Base-by-base conservation (phyloP, 1,140 invertebrate species). In the Drosophila grimshawi region DNA sequence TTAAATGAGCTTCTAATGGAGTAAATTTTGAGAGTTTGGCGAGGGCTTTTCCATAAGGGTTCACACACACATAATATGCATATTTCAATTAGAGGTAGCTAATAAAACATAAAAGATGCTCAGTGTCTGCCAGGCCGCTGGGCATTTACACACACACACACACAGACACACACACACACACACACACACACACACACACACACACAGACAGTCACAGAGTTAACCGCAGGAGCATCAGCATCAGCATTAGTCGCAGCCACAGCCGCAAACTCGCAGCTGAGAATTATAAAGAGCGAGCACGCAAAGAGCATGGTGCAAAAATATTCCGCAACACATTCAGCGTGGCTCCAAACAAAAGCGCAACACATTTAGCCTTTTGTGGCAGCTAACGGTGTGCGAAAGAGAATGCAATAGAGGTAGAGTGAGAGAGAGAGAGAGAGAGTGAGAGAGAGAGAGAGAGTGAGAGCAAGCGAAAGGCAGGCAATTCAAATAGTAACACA, bases 51-150 rank as follows among this genome's bases (percentile, higher is more conserved):
- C 19, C 19, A 19, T 19, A 19, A 19, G 19, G 19, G 19, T 19
- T 19, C 19, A 70, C 57, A 64, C 11, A 19, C 62, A 60, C 55
- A 73, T 55, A 68, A 45, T 55, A 61, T 64, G 59, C 71, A 67
- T 72, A 78, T 81, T 86, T 86, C 75, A 86, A 86, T 86, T 86
- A 86, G 69, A 86, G 69, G 53, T 60, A 57, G 83, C 80, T 83
- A 88, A 86, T 86, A 74, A 86, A 86, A 88, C 80, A 88, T 80
- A 80, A 88, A 77, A 83, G 51, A 80, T 60, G 55, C 43, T 57
- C 32, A 39, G 55, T 39, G 55, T 53, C 41, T 19, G 52, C 3
- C 65, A 35, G 39, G 61, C 66, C 78, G 35, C 56, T 60, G 64
- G 61, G 57, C 72, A 78, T 80, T 85, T 75, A 19, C 19, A 19